Evolutionary conservation across 1,140 invertebrate genomes (phyloP).

Genomic region (Danaus melanippus): DNA sequence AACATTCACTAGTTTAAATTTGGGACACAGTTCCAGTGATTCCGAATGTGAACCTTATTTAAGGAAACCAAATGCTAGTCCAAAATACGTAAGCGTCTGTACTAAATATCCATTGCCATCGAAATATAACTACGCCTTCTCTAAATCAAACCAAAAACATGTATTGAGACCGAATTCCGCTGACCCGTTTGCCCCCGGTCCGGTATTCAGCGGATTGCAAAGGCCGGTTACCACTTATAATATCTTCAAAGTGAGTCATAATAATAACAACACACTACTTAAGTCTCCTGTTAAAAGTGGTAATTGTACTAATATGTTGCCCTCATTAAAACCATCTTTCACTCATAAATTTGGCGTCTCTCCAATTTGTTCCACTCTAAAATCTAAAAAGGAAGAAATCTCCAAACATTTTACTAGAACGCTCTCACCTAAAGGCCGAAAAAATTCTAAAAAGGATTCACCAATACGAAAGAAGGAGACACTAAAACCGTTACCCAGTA

Average conservation of each 20-base stretch:
- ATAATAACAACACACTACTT: conserved; percentile 58
- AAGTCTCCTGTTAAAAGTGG: conserved; percentile 52
- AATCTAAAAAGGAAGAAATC: conserved; percentile 54
- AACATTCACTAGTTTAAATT: conserved; percentile 64
- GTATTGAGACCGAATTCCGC: conserved; percentile 51
- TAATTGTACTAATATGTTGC: conserved; percentile 40
- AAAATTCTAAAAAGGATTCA: conserved; percentile 43
- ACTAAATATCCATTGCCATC: conserved; percentile 56
- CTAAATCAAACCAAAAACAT: conserved; percentile 52
- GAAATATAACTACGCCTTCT: conserved; percentile 54
- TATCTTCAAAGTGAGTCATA: conserved; percentile 63
- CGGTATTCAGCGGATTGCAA: conserved; percentile 65
- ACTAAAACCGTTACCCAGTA: conserved; percentile 51
- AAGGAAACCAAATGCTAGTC: conserved; percentile 52
- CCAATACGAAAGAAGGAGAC: conserved; percentile 54
- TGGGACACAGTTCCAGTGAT: conserved; percentile 67
- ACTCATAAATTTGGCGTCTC: conserved; percentile 66
- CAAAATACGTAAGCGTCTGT: conserved; percentile 60
- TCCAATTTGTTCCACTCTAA: conserved; percentile 41
- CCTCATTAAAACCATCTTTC: conserved; percentile 59
- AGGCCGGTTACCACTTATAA: conserved; percentile 59
- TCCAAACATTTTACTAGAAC: conserved; percentile 41
- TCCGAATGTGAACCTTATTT: conserved; percentile 65
- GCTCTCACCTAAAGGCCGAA: conserved; percentile 58
- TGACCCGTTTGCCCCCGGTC: conserved; percentile 69